A percentile compares a stretch with the other conserved stretches of the same genome.
Conservation (phyloP, 1,140 invertebrate genomes). For the Pseudoatta argentina region DNA sequence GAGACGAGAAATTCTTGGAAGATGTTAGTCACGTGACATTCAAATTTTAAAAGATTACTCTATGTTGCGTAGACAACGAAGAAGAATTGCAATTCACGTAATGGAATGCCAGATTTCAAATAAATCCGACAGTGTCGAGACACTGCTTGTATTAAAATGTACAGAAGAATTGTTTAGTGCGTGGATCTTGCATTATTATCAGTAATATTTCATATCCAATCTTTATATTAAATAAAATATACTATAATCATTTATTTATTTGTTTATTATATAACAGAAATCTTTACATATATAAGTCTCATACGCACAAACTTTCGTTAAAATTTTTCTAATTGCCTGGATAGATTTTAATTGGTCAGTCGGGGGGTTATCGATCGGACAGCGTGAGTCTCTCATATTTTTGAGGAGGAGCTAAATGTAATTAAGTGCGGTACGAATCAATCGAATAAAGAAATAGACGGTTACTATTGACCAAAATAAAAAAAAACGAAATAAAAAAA, state of each 20-base stretch:
- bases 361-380: slow-evolving; percentile 14
- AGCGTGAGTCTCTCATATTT: slow-evolving; percentile 1
- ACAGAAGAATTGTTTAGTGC: neutral
- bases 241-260: neutral
- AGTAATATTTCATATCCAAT: neutral
- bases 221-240: neutral
- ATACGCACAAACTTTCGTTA: neutral
- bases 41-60: slow-evolving; percentile 63
- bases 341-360: neutral
- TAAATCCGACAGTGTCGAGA: slow-evolving; percentile 9
- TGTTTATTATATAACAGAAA: neutral
- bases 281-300: neutral
- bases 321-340: neutral
- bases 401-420: slow-evolving; percentile 17
- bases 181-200: neutral
- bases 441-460: slow-evolving; percentile 55
- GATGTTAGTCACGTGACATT: slow-evolving; percentile 72
- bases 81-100: slow-evolving; percentile 42
- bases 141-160: neutral
- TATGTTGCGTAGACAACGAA: slow-evolving; percentile 6
- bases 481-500: slow-evolving; percentile 47
- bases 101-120: slow-evolving; percentile 49
- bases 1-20: slow-evolving; percentile 66
- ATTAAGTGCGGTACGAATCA: slow-evolving; percentile 47
- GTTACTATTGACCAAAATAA: neutral